These are phyloP conservation scores for Tridacna crocea DNA, from an alignment of 2,888 invertebrate genomes.

Conservation along the genomic window DNA sequence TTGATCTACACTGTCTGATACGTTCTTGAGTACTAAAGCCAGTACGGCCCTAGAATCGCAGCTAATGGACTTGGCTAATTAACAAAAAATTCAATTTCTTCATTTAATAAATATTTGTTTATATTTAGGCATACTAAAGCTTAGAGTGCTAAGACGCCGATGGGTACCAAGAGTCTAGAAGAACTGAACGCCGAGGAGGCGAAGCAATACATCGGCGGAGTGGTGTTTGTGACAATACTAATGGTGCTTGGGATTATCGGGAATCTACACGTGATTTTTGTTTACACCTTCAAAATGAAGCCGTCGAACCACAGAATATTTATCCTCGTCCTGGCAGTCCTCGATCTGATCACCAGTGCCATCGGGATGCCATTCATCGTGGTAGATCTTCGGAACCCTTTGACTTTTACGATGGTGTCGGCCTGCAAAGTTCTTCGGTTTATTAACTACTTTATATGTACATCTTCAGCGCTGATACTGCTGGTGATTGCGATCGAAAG, in stretches of 20 bases:
- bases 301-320: conserved; percentile 61
- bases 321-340: conserved; percentile 49
- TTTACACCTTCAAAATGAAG: conserved; percentile 55
- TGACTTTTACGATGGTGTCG: neutral
- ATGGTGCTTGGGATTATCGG: conserved; percentile 62
- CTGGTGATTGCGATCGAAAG: neutral
- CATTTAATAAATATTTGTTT: no score
- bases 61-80: no score
- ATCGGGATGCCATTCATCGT: conserved; percentile 64
- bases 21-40: no score
- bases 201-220: conserved; percentile 55
- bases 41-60: no score
- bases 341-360: conserved; percentile 56
- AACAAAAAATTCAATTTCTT: no score
- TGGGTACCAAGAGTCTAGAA: conserved; percentile 1
- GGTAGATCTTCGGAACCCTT: conserved; percentile 24
- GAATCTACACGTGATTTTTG: conserved; percentile 59
- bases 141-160: neutral
- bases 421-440: neutral
- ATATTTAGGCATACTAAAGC: no score
- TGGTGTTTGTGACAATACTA: conserved; percentile 55
- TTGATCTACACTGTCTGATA: no score
- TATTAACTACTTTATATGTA: neutral
- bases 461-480: neutral
- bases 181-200: conserved; percentile 51